Base-by-base conservation (phyloP, 2,797 vertebrate species). In the Margarornis squamiger region DNA sequence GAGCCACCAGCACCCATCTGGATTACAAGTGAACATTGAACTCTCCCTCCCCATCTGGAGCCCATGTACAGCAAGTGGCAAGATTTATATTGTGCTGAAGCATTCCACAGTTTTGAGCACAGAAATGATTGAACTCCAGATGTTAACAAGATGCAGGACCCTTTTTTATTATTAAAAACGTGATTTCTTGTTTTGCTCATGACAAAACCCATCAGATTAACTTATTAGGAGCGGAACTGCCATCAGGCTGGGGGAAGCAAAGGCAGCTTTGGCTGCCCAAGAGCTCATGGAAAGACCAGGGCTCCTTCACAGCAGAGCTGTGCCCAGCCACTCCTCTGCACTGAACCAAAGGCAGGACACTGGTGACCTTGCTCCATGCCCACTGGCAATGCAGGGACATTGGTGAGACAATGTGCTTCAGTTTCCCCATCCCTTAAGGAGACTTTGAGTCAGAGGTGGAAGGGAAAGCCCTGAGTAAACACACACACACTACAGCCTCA, bases 111-210 rank as follows among this genome's bases (percentile, higher is more conserved):
- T 98, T 99, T 99, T 98, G 98, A 99, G 98, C 98, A 98, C 92
- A 97, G 97, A 98, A 98, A 98, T 98, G 98, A 99, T 98, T 99
- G 98, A 98, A 98, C 98, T 98, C 98, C 98, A 99, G 98, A 99
- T 99, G 98, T 98, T 98, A 98, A 98, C 98, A 99, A 99, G 98
- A 99, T 99, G 98, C 98, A 98, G 98, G 97, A 97, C 97, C 96
- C 98, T 96, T 98, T 98, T 98, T 98, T 98, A 98, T 97, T 97
- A 98, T 98, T 98, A 98, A 98, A 98, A 98, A 97, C 91, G 97
- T 97, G 97, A 97, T 98, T 98, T 98, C 96, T 98, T 98, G 96
- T 98, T 98, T 98, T 97, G 96, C 96, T 98, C 96, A 97, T 97
- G 97, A 98, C 97, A 98, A 98, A 98, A 97, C 97, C 92, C 93